These are phyloP conservation scores for Numenius arquata DNA, from an alignment of 2,113 vertebrate genomes.

Conservation along the genomic window DNA sequence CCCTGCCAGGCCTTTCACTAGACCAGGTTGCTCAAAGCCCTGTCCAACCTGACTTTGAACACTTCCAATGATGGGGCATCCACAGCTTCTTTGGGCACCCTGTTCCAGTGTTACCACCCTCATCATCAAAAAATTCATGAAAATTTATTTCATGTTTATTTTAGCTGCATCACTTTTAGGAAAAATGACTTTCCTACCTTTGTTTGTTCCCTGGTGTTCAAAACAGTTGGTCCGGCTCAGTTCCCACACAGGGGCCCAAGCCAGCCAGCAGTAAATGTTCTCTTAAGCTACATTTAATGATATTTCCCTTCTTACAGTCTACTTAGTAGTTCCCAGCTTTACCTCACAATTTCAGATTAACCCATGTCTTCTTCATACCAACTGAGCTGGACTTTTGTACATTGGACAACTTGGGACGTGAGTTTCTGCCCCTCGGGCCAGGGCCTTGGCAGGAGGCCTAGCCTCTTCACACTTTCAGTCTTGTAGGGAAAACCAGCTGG, in stretches of 20 bases:
- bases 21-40: neutral
- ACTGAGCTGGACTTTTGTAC: neutral
- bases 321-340: neutral
- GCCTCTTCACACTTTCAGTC: neutral
- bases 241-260: neutral
- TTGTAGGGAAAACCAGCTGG: neutral
- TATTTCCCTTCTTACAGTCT: neutral
- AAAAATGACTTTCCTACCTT: neutral
- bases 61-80: neutral
- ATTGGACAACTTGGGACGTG: neutral
- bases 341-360: neutral
- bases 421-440: neutral
- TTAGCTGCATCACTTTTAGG: neutral
- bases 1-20: neutral
- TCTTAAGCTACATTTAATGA: neutral
- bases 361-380: neutral
- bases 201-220: neutral
- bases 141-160: neutral
- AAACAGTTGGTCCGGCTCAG: neutral
- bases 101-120: neutral
- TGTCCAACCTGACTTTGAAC: neutral
- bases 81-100: neutral
- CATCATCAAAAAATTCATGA: rapidly evolving
- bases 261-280: neutral
- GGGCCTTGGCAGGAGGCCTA: neutral